These are phyloP conservation scores for Pachymerium ferrugineum DNA, from an alignment of 2,888 invertebrate genomes.

Conservation along the genomic window DNA sequence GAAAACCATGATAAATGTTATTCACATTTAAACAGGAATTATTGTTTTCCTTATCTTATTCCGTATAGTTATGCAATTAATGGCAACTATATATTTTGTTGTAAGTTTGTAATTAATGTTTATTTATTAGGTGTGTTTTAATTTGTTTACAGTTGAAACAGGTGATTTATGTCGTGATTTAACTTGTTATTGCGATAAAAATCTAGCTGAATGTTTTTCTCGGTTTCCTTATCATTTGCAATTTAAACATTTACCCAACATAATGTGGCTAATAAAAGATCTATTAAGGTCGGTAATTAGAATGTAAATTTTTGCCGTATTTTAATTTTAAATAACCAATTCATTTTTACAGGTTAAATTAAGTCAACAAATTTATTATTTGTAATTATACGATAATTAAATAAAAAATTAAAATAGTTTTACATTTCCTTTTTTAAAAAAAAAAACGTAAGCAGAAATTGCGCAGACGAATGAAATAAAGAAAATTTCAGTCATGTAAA, in stretches of 20 bases:
- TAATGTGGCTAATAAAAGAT: not conserved
- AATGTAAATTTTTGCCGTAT: not conserved
- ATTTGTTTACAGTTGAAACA: not conserved
- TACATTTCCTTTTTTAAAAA: no score
- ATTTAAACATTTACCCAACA: conserved; percentile 11
- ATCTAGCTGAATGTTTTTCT: conserved; percentile 23
- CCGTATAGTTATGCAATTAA: conserved; percentile 24
- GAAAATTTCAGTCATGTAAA: no score
- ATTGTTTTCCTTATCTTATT: conserved; percentile 34
- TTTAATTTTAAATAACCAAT: no score
- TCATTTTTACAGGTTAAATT: no score
- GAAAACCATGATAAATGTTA: conserved; percentile 34
- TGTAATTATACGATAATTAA: no score
- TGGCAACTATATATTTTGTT: not conserved
- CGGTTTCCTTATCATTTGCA: conserved; percentile 1
- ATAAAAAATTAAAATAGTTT: no score
- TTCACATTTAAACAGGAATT: conserved; percentile 1
- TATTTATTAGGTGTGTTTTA: not conserved
- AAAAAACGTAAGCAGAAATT: no score
- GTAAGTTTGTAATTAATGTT: not conserved
- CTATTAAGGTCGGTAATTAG: not conserved
- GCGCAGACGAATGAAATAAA: no score
- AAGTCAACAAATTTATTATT: no score
- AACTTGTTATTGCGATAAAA: conserved; percentile 23
- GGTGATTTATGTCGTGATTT: conserved; percentile 9